These are phyloP conservation scores for Cariama cristata DNA, from an alignment of 2,113 vertebrate species.

Conservation along the genomic window DNA sequence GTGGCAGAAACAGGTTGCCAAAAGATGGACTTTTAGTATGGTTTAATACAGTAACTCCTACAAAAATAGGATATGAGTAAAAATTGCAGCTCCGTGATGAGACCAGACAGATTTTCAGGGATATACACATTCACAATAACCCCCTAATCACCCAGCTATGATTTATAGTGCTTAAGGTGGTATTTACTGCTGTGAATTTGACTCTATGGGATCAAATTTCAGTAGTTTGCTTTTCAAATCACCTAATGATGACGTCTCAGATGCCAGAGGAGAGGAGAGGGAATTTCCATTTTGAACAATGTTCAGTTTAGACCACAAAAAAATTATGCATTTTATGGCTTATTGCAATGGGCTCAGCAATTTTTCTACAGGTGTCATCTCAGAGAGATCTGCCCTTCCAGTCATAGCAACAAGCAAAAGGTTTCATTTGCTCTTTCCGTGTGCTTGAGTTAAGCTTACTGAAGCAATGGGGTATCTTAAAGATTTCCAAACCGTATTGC, in stretches of 20 bases:
- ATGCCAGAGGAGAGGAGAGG: not conserved
- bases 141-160: not conserved
- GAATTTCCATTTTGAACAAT: not conserved
- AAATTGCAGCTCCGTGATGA: not conserved
- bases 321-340: not conserved
- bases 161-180: not conserved
- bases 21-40: not conserved
- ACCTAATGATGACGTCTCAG: not conserved
- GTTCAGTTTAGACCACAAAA: not conserved
- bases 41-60: not conserved
- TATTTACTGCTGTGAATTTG: not conserved
- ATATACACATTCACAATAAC: not conserved
- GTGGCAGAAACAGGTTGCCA: not conserved
- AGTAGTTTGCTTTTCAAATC: not conserved
- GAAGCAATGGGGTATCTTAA: not conserved
- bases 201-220: not conserved
- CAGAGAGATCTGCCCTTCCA: not conserved
- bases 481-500: rapidly evolving
- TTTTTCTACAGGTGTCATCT: not conserved
- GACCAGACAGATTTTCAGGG: not conserved
- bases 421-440: not conserved
- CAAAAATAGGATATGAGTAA: not conserved
- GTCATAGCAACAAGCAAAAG: not conserved
- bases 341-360: not conserved
- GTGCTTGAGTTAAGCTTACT: not conserved